Conservation (phyloP, 2,888 invertebrate genomes). For the Branchellion lobata region DNA sequence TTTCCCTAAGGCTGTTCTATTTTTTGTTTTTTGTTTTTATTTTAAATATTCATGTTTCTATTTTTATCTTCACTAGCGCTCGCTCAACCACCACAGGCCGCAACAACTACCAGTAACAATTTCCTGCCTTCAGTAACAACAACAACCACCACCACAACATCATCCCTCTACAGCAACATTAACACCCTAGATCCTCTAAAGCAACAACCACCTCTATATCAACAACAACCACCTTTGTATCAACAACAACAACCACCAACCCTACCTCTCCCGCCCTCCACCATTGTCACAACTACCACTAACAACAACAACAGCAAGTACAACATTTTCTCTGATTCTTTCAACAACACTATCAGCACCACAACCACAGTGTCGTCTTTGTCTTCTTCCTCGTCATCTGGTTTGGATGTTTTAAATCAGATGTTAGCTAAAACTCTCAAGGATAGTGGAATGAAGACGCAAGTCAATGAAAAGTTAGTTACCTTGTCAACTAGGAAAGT, state of each 20-base stretch:
- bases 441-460: neutral
- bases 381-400: neutral
- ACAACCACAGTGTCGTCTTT: neutral
- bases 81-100: neutral
- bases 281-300: too few relatives aligned
- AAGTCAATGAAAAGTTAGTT: neutral
- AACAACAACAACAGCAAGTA: neutral
- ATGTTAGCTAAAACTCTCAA: neutral
- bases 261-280: too few relatives aligned
- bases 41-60: too few relatives aligned
- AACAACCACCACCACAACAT: neutral
- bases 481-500: neutral
- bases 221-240: neutral
- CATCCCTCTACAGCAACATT: neutral
- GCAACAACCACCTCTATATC: neutral
- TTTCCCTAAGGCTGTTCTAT: neutral
- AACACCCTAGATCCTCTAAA: neutral
- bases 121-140: neutral
- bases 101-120: conserved; percentile 17
- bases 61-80: too few relatives aligned
- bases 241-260: neutral
- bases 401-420: conserved; percentile 8
- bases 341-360: neutral
- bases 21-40: too few relatives aligned
- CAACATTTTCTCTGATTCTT: neutral